Evolutionary conservation across 2,888 invertebrate genomes (phyloP).

Genomic region (Sinopyrophorus schimmeli): DNA sequence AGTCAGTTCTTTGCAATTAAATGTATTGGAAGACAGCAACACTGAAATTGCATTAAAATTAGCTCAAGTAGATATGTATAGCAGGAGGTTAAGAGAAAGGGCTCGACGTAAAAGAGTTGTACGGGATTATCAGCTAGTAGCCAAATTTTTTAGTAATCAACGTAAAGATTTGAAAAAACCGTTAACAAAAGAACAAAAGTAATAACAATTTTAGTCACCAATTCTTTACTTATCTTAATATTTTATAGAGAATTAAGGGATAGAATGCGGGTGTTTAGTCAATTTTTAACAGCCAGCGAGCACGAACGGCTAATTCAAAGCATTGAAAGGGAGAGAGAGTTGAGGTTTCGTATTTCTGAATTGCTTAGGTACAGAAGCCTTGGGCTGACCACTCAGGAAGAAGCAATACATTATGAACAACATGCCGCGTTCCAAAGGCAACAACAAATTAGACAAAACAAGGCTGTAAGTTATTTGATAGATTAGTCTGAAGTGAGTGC

Average conservation of each 20-base stretch:
- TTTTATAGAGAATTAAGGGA: conserved; percentile 74
- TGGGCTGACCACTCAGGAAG: conserved; percentile 81
- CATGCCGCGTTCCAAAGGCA: conserved; percentile 67
- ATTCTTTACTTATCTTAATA: background rate
- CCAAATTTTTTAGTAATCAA: conserved; percentile 75
- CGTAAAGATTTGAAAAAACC: conserved; percentile 53
- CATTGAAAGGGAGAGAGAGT: conserved; percentile 80
- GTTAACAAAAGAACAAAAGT: conserved; percentile 81
- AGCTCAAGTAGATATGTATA: conserved; percentile 92
- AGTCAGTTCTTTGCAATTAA: conserved; percentile 81
- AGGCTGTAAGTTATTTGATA: conserved; percentile 64
- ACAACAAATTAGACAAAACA: conserved; percentile 68
- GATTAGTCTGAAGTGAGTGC: conserved; percentile 1
- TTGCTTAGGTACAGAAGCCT: conserved; percentile 81
- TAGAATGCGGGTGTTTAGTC: conserved; percentile 81
- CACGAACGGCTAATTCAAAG: conserved; percentile 79
- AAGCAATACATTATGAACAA: conserved; percentile 87
- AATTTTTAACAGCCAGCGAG: conserved; percentile 85
- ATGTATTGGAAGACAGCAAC: conserved; percentile 83
- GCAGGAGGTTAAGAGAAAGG: conserved; percentile 79
- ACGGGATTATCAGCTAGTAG: conserved; percentile 86
- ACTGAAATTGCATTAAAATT: conserved; percentile 87
- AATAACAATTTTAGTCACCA: conserved; percentile 24
- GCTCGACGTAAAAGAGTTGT: conserved; percentile 87
- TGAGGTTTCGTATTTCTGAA: conserved; percentile 81